Evolutionary conservation across 2,797 vertebrate genomes (phyloP), one percentile per base, ranked within the genome.

Genomic region (Myotis myotis): DNA sequence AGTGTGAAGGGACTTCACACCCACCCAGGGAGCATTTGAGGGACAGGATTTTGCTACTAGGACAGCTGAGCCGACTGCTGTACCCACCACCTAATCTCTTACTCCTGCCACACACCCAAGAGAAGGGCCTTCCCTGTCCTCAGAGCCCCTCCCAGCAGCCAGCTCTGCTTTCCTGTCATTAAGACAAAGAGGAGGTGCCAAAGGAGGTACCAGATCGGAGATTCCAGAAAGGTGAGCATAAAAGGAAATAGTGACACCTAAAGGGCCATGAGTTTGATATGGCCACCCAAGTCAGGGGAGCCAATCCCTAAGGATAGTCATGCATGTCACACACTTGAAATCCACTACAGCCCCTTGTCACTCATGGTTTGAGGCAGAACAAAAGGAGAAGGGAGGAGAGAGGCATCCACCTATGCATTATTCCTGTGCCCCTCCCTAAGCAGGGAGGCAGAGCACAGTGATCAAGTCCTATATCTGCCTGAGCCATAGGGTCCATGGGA

Each of bases 101-200:
- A 9, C 72, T 86, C 28, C 70, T 44, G 28, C 41, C n/a, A 66
- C 2, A 74, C 3, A 38, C n/a, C 36, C 2, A 23, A 16, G 20
- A 85, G 49, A 76, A 93, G 78, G 68, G 11, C 68, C 6, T 68
- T 92, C 33, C 53, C 49, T 25, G 25, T 72, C 53, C 72, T 81
- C 28, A 93, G 72, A 70, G 55, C 6, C n/a, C 30, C 17, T 89
- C 47, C 49, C 64, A 55, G 28, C 30, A 93, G 41, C 60, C 81
- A 71, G 60, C n/a, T 92, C 44, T 62, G 36, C 79, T 85, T 84
- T 93, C 81, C 41, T 62, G 41, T 95, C 38, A 78, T 76, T 72
- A 80, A 41, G 81, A 74, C 23, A 51, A 95, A 92, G 78, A 28
- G 20, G 22, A 75, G 22, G 17, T 75, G 22, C 0, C 23, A 0